phyloP scores from a whole-genome alignment of 2,113 vertebrate species.

The Gobius niger region DNA sequence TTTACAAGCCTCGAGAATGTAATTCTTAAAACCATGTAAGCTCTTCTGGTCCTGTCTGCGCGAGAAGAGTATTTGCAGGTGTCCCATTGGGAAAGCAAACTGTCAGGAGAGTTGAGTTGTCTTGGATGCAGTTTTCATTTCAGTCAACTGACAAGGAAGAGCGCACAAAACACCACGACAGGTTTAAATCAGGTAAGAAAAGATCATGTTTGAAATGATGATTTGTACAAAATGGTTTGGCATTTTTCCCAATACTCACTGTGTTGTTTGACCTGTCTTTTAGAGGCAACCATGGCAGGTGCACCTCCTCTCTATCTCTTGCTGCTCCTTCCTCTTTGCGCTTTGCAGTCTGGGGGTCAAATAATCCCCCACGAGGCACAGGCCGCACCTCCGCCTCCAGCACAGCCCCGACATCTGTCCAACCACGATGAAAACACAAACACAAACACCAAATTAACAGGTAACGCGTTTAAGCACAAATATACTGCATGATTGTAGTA shows the following conservation, averaged over 20 bases:
- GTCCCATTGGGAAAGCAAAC: constrained; percentile 35
- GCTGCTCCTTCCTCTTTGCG: constrained; percentile 57
- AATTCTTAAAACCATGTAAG: background rate
- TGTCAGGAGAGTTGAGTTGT: constrained; percentile 67
- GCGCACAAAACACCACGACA: constrained; percentile 38
- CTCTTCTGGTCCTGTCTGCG: background rate
- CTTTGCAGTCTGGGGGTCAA: constrained; percentile 46
- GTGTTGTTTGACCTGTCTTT: background rate
- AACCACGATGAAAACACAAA: constrained; percentile 32
- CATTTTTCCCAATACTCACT: background rate
- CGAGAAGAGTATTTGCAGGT: constrained; percentile 14
- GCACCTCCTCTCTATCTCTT: constrained; percentile 48
- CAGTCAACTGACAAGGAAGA: constrained; percentile 40
- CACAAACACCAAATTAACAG: constrained; percentile 43
- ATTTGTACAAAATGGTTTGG: background rate
- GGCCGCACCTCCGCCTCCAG: constrained; percentile 13
- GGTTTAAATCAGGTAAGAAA: constrained; percentile 50
- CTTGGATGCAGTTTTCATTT: constrained; percentile 67
- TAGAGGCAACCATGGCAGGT: constrained; percentile 36
- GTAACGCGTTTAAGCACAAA: constrained; percentile 31
- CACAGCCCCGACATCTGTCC: constrained; percentile 33
- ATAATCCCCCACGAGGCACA: constrained; percentile 29
- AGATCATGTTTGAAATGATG: too few relatives aligned
- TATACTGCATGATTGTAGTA: background rate
- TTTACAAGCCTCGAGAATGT: background rate